Evolutionary conservation across 2,888 invertebrate species (phyloP), one percentile per base, ranked within the genome.

Genomic region (Orchesella flavescens): DNA sequence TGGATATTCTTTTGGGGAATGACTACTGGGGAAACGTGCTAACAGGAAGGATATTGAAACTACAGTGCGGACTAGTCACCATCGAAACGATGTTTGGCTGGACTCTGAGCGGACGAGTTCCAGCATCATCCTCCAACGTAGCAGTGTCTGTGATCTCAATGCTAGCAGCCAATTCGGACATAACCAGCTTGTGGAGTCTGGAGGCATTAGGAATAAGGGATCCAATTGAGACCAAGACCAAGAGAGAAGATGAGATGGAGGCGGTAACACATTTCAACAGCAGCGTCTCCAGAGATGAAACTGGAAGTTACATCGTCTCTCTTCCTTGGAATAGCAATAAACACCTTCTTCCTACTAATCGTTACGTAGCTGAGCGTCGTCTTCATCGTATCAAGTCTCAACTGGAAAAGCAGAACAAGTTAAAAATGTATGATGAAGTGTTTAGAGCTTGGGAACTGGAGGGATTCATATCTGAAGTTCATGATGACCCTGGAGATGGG

Each of bases 11-110:
- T 1, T 43, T 72, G n/a, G 72, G 72, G 3, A 34, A n/a, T 3
- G 72, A 72, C 17, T 43, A 19, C 12, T 72, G 43, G 55, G 72
- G 59, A 1, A 19, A 9, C 12, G 34, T 72, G 12, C 4, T 19
- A 1, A 72, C 77, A 1, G 77, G 72, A 1, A 44, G 57, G 19
- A n/a, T 69, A 0, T 3, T 53, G 3, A 12, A 76, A 19, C 13
- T 82, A 17, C 2, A 13, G 2, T n/a, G 34, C 44, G 82, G 82
- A 24, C 0, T 76, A 4, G 24, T 24, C 0, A 76, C 76, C 7
- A n/a, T 55, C 15, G 72, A 83, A 46, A 83, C 83, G 1, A 34
- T 21, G 13, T 57, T 83, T 9, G 77, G 76, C 0, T 82, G 82
- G 82, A 76, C 65, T 0, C 24, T 79, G 1, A 44, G 23, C 19